Base-by-base conservation (phyloP, 2,113 vertebrate genomes). In the Xiphorhynchus elegans region DNA sequence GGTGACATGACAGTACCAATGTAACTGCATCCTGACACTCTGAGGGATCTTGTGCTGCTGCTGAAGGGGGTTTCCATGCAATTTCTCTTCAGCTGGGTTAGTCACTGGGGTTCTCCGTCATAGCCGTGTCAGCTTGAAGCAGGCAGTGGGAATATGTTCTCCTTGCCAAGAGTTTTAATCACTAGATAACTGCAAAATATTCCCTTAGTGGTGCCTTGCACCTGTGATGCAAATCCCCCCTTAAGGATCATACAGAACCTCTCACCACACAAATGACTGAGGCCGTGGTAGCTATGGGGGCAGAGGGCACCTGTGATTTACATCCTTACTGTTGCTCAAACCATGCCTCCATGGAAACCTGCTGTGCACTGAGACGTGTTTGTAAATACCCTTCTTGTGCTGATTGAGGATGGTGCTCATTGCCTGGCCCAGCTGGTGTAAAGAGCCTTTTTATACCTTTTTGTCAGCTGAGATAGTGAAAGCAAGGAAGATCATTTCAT, bases 21-120 rank as follows among this genome's bases (percentile, higher is more conserved):
- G 35, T 11, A 40, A 17, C 23, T 84, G 42, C 17, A 26, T 40
- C 44, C 28, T 59, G 12, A n/a, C 17, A 21, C 47, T 74, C 17
- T 1, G 13, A 26, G 62, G 39, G 60, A 31, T 47, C 7, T 46
- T 60, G 7, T 53, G 18, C 58, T 84, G 42, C 20, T 82, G 28
- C 10, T 40, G 40, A 15, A 1, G 5, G 15, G 5, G 13, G 6
- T 18, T 53, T 80, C 37, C 35, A 0, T 68, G 28, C 18, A 26
- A 24, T 35, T 75, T 28, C 31, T 50, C 12, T 33, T 40, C 60
- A 33, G 7, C 6, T 55, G 49, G 19, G 42, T 39, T 60, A 19
- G 25, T 67, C 75, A 3, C 4, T 25, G 35, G 24, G 21, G 17
- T 56, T 67, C 17, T 60, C 35, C 50, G 37, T 56, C 26, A 3